Evolutionary conservation across 2,113 vertebrate genomes (phyloP).

Genomic region (Lamprotornis superbus): DNA sequence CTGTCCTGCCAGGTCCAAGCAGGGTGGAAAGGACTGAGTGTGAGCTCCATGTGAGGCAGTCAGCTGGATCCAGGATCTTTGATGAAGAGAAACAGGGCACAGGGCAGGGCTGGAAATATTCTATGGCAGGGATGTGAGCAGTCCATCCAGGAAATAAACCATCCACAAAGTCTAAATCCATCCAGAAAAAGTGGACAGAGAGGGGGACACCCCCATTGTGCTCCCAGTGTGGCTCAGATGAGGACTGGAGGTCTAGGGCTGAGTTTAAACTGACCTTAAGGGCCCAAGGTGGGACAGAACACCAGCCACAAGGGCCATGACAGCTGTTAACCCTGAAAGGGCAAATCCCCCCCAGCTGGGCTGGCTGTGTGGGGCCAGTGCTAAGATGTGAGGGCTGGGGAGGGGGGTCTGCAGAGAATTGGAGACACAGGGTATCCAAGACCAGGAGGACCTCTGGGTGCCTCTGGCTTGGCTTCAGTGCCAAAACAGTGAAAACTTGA

Average conservation of each 20-base stretch:
- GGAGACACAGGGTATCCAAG: neutral
- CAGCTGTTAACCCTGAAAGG: neutral
- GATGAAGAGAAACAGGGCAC: neutral
- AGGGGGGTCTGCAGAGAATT: neutral
- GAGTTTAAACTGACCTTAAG: neutral
- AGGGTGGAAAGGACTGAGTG: neutral
- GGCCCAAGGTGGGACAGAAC: neutral
- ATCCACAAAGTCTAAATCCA: neutral
- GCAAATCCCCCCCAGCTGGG: neutral
- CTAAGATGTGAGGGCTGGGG: neutral
- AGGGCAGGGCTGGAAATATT: neutral
- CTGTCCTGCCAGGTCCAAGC: neutral
- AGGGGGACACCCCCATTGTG: neutral
- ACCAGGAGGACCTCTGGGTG: neutral
- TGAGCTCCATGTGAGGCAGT: neutral
- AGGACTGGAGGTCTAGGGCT: neutral
- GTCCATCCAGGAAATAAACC: neutral
- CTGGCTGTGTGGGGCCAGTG: neutral
- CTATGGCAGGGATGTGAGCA: neutral
- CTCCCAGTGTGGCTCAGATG: neutral
- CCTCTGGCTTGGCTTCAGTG: neutral
- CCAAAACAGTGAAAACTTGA: neutral
- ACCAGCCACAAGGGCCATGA: neutral
- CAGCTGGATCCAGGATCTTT: neutral
- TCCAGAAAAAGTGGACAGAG: neutral